Base-by-base conservation (phyloP, 2,888 invertebrate genomes). In the Meganola albula region DNA sequence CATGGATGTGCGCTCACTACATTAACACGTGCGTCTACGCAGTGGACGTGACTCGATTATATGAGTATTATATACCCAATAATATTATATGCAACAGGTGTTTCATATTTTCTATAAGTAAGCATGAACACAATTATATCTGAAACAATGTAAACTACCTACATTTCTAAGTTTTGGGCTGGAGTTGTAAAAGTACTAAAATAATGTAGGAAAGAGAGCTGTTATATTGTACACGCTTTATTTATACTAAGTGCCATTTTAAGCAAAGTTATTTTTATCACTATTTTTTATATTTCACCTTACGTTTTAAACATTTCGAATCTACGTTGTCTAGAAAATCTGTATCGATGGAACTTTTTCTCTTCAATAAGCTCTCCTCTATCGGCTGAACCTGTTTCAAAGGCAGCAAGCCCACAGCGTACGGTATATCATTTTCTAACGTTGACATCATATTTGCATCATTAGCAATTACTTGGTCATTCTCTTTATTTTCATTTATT, bases 291-390 rank as follows among this genome's bases (percentile, higher is more conserved):
- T 72, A 66, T 63, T 84, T 85, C 6, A 69, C 65, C 50, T 80
- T 83, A 49, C 84, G 75, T 59, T 79, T 84, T 53, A 82, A 71
- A 63, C 76, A 83, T 56, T 78, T 78, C 2, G 77, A 67, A 39
- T 84, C 83, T 20, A 63, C 63, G 48, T 72, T 63, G 33, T 74
- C 63, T 35, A 72, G 51, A 13, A 63, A 51, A 42, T 69, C 67
- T 7, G 53, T 37, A 34, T 74, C 70, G 22, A 56, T 47, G 1
- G 65, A 50, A 24, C 53, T 63, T 59, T 69, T 74, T 28, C 78
- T 66, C 53, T 83, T 83, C 20, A 71, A 49, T 31, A 68, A 42
- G 53, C 53, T 59, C 8, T 74, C 68, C 35, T 76, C 77, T 4
- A 48, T 41, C 1, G 58, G 33, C 26, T 69, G 69, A 1, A 62